Conservation (phyloP, 2,113 vertebrate species). For the Penelope pileata region DNA sequence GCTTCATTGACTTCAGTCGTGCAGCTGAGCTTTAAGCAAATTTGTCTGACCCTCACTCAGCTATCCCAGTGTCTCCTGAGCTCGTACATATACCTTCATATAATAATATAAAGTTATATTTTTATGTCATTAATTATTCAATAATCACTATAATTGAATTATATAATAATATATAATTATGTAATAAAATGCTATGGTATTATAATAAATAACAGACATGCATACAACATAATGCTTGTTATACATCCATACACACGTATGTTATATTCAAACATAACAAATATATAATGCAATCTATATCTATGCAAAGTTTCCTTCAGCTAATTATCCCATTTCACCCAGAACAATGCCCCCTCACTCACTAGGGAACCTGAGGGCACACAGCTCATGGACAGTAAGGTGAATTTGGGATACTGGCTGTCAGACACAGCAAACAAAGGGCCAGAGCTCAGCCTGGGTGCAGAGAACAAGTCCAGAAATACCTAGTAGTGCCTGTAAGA, state of each 20-base stretch:
- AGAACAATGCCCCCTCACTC: neutral
- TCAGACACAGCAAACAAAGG: neutral
- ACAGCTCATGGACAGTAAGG: neutral
- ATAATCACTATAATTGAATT: neutral
- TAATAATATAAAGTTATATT: neutral
- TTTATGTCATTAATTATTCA: neutral
- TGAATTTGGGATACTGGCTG: neutral
- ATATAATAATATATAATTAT: neutral
- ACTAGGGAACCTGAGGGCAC: neutral
- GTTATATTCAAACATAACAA: neutral
- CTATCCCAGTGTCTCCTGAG: neutral
- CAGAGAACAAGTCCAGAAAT: neutral
- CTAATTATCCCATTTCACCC: neutral
- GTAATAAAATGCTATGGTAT: neutral
- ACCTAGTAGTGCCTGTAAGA: neutral
- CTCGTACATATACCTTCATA: neutral
- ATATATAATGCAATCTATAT: neutral
- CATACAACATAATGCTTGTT: neutral
- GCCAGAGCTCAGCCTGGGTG: rapidly evolving
- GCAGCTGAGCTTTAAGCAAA: neutral
- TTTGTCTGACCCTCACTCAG: neutral
- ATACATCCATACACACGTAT: rapidly evolving
- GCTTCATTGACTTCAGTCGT: neutral
- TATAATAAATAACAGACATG: neutral
- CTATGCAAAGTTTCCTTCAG: neutral